Conservation (phyloP, 2,113 vertebrate genomes). For the Megaleporinus macrocephalus region DNA sequence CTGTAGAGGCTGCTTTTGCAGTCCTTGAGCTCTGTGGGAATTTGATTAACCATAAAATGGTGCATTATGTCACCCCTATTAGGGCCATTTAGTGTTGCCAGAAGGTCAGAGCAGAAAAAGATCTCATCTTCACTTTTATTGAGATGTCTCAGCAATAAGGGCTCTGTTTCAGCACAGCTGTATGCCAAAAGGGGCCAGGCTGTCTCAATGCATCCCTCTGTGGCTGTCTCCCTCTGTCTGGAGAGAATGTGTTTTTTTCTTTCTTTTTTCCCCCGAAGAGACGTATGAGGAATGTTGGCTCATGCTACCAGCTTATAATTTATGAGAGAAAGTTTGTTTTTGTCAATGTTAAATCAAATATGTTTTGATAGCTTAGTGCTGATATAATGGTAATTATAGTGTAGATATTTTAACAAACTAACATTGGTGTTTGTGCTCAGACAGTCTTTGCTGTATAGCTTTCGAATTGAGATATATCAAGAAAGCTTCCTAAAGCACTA, state of each 20-base stretch:
- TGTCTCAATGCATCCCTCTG: conserved; percentile 69
- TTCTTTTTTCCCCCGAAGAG: background rate
- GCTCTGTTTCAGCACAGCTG: conserved; percentile 73
- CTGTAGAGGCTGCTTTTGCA: conserved; percentile 55
- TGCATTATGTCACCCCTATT: conserved; percentile 77
- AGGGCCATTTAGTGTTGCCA: conserved; percentile 70
- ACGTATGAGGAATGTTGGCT: conserved; percentile 48
- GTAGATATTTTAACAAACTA: conserved; percentile 35
- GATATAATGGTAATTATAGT: conserved; percentile 16
- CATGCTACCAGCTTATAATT: conserved; percentile 30
- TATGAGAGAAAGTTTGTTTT: conserved; percentile 43
- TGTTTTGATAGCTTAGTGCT: conserved; percentile 35
- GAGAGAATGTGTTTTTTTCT: conserved; percentile 32
- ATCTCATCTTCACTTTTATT: conserved; percentile 68
- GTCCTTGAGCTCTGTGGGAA: conserved; percentile 71
- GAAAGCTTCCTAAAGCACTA: conserved; percentile 2
- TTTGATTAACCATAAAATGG: conserved; percentile 77
- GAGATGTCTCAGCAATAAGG: conserved; percentile 70
- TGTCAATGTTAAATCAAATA: conserved; percentile 29
- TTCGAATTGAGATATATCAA: background rate
- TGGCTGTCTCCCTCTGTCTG: conserved; percentile 52
- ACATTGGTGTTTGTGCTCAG: conserved; percentile 4
- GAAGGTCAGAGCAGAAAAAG: conserved; percentile 69
- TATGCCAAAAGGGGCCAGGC: conserved; percentile 58
- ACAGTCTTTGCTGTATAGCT: background rate